phyloP scores from a whole-genome alignment of 2,888 invertebrate species.

The Amiota minor region DNA sequence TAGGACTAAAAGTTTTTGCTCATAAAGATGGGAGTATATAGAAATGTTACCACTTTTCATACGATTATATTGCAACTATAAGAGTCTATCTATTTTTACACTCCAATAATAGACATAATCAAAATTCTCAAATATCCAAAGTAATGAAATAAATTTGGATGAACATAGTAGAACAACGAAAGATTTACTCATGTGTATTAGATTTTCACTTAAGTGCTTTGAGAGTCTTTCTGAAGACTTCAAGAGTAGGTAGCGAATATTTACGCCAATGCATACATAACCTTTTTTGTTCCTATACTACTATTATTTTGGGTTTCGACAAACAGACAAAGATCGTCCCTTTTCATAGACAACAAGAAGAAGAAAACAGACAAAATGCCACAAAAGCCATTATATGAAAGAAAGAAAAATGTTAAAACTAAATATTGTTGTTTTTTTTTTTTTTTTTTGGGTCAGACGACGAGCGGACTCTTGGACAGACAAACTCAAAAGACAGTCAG shows the following conservation, averaged over 20 bases:
- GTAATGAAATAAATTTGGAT: too few relatives aligned
- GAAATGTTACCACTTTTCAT: too few relatives aligned
- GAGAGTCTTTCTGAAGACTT: not conserved
- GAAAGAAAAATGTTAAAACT: conserved; percentile 37
- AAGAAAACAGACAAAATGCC: conserved; percentile 8
- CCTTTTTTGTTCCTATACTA: not conserved
- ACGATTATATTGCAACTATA: too few relatives aligned
- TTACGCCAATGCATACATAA: conserved; percentile 13
- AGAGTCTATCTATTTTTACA: too few relatives aligned
- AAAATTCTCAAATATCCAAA: too few relatives aligned
- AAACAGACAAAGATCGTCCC: not conserved
- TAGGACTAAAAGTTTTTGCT: too few relatives aligned
- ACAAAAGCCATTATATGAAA: conserved; percentile 31
- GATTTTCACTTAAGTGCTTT: conserved; percentile 21
- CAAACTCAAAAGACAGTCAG: conserved; percentile 42
- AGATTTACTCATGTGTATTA: not conserved
- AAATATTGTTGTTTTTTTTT: conserved; percentile 33
- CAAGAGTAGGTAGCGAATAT: conserved; percentile 25
- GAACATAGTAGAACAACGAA: not conserved
- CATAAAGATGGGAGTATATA: too few relatives aligned
- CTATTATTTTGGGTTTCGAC: not conserved
- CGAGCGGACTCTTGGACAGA: not conserved
- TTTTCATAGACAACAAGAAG: conserved; percentile 15
- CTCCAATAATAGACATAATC: too few relatives aligned
- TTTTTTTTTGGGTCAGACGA: conserved; percentile 23